Evolutionary conservation across 2,888 invertebrate genomes (phyloP).

Genomic region (Hydropsyche betteni): DNA sequence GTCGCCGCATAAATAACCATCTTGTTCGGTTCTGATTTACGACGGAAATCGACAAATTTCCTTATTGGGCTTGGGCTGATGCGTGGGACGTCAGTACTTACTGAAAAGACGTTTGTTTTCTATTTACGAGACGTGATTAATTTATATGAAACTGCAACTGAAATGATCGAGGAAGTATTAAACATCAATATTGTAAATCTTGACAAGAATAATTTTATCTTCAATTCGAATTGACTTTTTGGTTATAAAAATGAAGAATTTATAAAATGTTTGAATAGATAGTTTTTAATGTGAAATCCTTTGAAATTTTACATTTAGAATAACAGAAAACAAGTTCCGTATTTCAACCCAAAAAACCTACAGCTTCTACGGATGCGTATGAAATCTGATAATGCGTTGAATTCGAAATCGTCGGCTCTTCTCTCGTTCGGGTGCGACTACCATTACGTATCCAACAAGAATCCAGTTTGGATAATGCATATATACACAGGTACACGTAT

Average conservation of each 20-base stretch:
- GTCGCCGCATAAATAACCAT: constrained; percentile 24
- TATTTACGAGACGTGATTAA: constrained; percentile 41
- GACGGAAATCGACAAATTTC: constrained; percentile 28
- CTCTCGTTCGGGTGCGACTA: constrained; percentile 5
- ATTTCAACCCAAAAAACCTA: no score
- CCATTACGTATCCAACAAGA: constrained; percentile 8
- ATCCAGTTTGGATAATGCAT: neutral
- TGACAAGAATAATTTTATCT: no score
- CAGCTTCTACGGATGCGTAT: no score
- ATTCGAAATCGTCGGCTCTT: constrained; percentile 17
- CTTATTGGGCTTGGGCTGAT: constrained; percentile 18
- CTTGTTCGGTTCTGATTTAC: constrained; percentile 5
- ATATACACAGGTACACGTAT: neutral
- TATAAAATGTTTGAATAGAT: no score
- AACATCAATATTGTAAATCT: no score
- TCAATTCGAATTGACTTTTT: no score
- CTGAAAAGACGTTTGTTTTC: constrained; percentile 24
- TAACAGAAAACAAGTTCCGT: no score
- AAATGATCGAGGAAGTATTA: no score
- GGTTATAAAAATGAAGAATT: no score
- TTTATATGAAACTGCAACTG: neutral
- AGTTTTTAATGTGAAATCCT: no score
- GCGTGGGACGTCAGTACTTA: neutral
- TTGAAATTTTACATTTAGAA: no score
- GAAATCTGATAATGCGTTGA: neutral